phyloP scores from a whole-genome alignment of 1,140 invertebrate species.

The Streblospio benedicti region DNA sequence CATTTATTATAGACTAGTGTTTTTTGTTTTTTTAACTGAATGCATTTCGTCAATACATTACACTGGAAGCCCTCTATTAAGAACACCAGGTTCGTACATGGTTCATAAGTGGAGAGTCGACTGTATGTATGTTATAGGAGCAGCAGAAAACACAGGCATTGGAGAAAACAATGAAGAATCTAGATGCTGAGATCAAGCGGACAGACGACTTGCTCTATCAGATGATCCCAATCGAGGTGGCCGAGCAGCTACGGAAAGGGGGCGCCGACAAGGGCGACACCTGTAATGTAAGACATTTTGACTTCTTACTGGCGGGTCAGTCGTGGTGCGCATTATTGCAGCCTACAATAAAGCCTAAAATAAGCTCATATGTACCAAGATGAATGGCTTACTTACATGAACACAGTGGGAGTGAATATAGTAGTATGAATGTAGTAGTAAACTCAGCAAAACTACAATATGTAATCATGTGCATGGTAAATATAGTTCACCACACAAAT shows the following conservation, averaged over 20 bases:
- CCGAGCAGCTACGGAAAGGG: conserved; percentile 79
- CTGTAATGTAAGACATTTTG: conserved; percentile 23
- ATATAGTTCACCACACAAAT: too few relatives aligned
- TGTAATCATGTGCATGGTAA: too few relatives aligned
- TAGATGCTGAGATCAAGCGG: conserved; percentile 89
- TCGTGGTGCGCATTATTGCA: background rate
- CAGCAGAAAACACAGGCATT: conserved; percentile 92
- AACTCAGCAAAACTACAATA: background rate
- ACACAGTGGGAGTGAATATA: background rate
- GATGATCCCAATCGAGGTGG: conserved; percentile 92
- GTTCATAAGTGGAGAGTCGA: too few relatives aligned
- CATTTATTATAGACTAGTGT: too few relatives aligned
- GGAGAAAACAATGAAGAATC: conserved; percentile 88
- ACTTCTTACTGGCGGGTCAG: background rate
- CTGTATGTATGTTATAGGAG: too few relatives aligned
- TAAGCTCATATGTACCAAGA: background rate
- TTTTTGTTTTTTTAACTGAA: too few relatives aligned
- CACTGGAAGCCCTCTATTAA: too few relatives aligned
- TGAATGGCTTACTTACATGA: background rate
- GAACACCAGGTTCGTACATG: too few relatives aligned
- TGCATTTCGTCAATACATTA: too few relatives aligned
- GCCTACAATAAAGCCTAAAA: background rate
- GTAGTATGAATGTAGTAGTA: background rate
- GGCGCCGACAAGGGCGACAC: conserved; percentile 93
- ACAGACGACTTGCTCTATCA: conserved; percentile 93